These are phyloP conservation scores for Seira sanloemensis DNA, from an alignment of 2,888 invertebrate genomes.

Conservation along the genomic window DNA sequence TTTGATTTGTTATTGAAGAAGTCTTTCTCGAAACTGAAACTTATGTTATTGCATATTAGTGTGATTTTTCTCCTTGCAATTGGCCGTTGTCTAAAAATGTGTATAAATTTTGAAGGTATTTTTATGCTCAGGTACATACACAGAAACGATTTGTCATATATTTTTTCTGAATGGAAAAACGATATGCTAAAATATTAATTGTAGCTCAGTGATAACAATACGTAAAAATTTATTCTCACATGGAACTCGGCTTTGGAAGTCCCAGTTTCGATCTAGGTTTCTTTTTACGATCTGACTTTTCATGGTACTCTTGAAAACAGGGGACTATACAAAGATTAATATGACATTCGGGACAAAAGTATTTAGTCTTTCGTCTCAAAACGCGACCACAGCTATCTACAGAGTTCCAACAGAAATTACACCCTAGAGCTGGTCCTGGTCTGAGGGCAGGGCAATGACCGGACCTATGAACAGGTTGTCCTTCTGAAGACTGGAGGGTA, in stretches of 20 bases:
- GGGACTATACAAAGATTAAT: slow-evolving; percentile 93
- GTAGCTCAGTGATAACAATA: too few relatives aligned
- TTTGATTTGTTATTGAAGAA: too few relatives aligned
- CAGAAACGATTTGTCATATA: too few relatives aligned
- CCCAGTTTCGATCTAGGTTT: slow-evolving; percentile 75
- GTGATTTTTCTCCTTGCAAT: too few relatives aligned
- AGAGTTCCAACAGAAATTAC: slow-evolving; percentile 94
- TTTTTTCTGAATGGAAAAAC: too few relatives aligned
- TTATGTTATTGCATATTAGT: too few relatives aligned
- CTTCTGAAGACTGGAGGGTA: slow-evolving; percentile 69
- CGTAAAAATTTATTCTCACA: too few relatives aligned
- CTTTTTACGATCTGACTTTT: slow-evolving; percentile 77
- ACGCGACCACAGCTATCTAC: slow-evolving; percentile 89
- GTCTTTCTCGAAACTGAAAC: too few relatives aligned
- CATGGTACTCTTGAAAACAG: slow-evolving; percentile 91
- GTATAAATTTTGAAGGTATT: too few relatives aligned
- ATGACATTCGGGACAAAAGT: slow-evolving; percentile 92
- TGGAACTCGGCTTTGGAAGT: slow-evolving; percentile 77
- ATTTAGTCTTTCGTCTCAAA: slow-evolving; percentile 89
- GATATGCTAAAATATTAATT: too few relatives aligned
- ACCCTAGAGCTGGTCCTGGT: slow-evolving; percentile 82
- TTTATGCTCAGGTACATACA: too few relatives aligned
- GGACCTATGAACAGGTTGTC: slow-evolving; percentile 77
- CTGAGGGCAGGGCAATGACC: slow-evolving; percentile 90
- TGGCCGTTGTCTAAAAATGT: too few relatives aligned